A percentile compares a stretch with the other conserved stretches of the same genome.
Conservation (phyloP, 2,888 invertebrate species). For the Heliconius aoede region DNA sequence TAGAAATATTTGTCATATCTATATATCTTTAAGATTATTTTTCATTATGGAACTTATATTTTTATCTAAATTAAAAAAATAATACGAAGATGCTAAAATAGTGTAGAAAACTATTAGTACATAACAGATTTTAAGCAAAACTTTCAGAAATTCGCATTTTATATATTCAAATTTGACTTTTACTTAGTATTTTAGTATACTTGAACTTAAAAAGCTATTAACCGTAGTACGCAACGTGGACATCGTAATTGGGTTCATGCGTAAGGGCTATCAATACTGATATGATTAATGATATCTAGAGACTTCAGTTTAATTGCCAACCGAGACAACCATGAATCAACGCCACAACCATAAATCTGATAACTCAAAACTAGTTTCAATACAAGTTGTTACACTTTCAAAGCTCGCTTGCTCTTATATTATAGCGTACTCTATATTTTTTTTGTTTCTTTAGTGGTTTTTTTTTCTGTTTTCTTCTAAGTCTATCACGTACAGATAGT, state of each 20-base stretch:
- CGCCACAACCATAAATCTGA: slow-evolving; percentile 77
- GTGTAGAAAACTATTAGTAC: no score
- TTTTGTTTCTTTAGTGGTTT: neutral
- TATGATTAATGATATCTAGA: slow-evolving; percentile 80
- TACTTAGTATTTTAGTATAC: neutral
- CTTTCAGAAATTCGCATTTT: neutral
- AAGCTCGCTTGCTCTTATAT: slow-evolving; percentile 46
- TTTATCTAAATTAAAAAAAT: no score
- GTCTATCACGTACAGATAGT: slow-evolving; percentile 25
- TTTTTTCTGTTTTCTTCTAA: slow-evolving; percentile 18
- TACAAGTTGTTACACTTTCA: slow-evolving; percentile 41
- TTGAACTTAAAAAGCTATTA: slow-evolving; percentile 1
- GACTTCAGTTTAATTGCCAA: slow-evolving; percentile 78
- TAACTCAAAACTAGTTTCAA: slow-evolving; percentile 56
- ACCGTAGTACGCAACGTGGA: slow-evolving; percentile 24
- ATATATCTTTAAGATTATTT: no score
- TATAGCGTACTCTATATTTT: slow-evolving; percentile 31
- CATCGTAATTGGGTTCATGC: slow-evolving; percentile 75
- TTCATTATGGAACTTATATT: no score
- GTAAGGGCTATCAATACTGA: slow-evolving; percentile 76
- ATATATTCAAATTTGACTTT: neutral
- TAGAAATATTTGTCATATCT: no score
- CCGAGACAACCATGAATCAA: slow-evolving; percentile 79
- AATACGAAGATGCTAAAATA: no score
- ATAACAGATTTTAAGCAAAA: neutral